Evolutionary conservation across 2,113 vertebrate species (phyloP).

Genomic region (Oplegnathus fasciatus): DNA sequence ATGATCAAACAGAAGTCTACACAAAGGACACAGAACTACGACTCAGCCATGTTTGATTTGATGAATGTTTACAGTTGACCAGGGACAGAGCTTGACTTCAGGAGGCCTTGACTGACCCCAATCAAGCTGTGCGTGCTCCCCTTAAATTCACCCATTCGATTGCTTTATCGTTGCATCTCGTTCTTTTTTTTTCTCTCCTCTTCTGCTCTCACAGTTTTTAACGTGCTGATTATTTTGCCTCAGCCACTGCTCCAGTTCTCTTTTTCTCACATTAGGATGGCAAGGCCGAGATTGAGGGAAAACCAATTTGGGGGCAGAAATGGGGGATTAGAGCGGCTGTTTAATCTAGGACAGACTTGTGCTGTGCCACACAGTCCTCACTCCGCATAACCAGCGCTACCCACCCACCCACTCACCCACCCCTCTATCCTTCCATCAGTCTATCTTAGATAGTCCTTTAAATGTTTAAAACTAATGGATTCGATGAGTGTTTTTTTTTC

Average conservation of each 20-base stretch:
- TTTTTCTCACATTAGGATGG: constrained; percentile 78
- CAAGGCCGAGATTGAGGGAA: constrained; percentile 82
- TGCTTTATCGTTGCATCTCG: constrained; percentile 67
- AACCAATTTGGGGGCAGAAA: constrained; percentile 82
- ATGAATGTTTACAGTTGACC: constrained; percentile 52
- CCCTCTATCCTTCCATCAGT: constrained; percentile 73
- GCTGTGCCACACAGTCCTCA: constrained; percentile 71
- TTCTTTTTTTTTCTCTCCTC: constrained; percentile 16
- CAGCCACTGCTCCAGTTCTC: constrained; percentile 66
- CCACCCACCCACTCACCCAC: constrained; percentile 56
- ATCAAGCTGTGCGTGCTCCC: constrained; percentile 53
- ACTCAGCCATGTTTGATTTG: constrained; percentile 11
- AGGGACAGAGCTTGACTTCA: constrained; percentile 30
- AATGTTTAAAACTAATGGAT: constrained; percentile 85
- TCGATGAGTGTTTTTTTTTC: constrained; percentile 70
- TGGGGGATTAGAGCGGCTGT: constrained; percentile 83
- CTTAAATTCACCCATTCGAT: constrained; percentile 56
- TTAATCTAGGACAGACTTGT: constrained; percentile 86
- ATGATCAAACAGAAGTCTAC: constrained; percentile 11
- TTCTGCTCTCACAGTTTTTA: constrained; percentile 68
- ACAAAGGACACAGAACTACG: constrained; percentile 8
- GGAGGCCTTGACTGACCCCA: constrained; percentile 67
- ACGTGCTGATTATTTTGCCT: constrained; percentile 75
- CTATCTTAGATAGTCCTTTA: constrained; percentile 80
- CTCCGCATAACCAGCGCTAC: constrained; percentile 38